These are phyloP conservation scores for Lota lota DNA, from an alignment of 2,113 vertebrate species.

Conservation along the genomic window DNA sequence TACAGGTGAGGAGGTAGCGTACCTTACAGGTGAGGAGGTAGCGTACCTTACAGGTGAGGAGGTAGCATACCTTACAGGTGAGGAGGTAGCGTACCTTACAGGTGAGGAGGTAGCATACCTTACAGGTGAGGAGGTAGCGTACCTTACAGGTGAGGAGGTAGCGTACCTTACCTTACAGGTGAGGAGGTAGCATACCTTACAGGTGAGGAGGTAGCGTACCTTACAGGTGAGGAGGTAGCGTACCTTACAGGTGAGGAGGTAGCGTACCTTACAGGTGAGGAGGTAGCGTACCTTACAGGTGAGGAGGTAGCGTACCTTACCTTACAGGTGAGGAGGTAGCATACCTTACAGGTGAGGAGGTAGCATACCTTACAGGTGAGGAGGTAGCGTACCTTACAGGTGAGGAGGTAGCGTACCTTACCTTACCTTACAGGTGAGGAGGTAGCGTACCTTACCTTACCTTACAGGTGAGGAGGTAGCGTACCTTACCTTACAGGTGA, in stretches of 20 bases:
- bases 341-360: constrained; percentile 85
- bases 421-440: too few relatives aligned
- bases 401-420: too few relatives aligned
- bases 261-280: neutral
- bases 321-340: neutral
- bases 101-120: constrained; percentile 68
- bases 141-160: neutral
- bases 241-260: neutral
- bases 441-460: too few relatives aligned
- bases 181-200: constrained; percentile 78
- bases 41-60: neutral
- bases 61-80: neutral
- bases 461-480: too few relatives aligned
- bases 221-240: neutral
- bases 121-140: constrained; percentile 72
- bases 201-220: constrained; percentile 57
- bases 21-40: neutral
- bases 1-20: neutral
- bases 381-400: neutral
- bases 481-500: too few relatives aligned
- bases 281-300: neutral
- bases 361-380: neutral
- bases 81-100: neutral
- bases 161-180: constrained; percentile 68
- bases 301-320: constrained; percentile 68